Evolutionary conservation across 2,888 invertebrate genomes (phyloP).

Genomic region (Chaetogeoica ovagalla): DNA sequence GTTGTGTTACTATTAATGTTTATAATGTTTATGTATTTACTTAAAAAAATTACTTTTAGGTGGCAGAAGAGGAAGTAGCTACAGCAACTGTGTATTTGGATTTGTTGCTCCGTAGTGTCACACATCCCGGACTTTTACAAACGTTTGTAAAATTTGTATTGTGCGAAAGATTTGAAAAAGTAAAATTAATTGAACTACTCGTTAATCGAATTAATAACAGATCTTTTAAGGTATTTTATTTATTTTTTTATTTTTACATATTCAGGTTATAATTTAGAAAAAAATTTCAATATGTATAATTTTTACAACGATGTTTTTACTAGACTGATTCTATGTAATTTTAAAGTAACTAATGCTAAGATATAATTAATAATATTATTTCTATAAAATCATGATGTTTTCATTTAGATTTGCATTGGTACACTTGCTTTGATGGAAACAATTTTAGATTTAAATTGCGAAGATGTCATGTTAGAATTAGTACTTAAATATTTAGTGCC

Average conservation of each 20-base stretch:
- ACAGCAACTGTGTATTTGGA: slow-evolving; percentile 93
- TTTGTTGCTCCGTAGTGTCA: slow-evolving; percentile 82
- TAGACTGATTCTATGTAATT: too few relatives aligned
- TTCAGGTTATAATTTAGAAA: neutral
- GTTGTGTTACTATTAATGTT: neutral
- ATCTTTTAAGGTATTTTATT: slow-evolving; percentile 66
- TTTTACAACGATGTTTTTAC: too few relatives aligned
- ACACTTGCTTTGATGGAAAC: slow-evolving; percentile 89
- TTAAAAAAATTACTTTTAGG: slow-evolving; percentile 66
- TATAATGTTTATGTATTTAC: neutral
- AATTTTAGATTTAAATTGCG: slow-evolving; percentile 87
- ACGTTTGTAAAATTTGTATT: slow-evolving; percentile 84
- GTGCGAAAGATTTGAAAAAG: slow-evolving; percentile 81
- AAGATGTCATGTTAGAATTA: slow-evolving; percentile 92
- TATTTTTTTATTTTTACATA: neutral
- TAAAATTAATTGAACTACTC: slow-evolving; percentile 78
- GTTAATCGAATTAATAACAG: slow-evolving; percentile 76
- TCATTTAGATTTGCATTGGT: slow-evolving; percentile 74
- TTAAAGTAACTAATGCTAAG: neutral
- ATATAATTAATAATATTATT: neutral
- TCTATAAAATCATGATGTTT: neutral
- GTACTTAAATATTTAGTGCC: slow-evolving; percentile 83
- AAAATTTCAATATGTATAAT: too few relatives aligned
- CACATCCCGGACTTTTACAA: slow-evolving; percentile 79
- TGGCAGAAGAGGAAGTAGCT: slow-evolving; percentile 82